These are phyloP conservation scores for Leptocoma aspasia DNA, from an alignment of 2,113 vertebrate species.

Conservation along the genomic window DNA sequence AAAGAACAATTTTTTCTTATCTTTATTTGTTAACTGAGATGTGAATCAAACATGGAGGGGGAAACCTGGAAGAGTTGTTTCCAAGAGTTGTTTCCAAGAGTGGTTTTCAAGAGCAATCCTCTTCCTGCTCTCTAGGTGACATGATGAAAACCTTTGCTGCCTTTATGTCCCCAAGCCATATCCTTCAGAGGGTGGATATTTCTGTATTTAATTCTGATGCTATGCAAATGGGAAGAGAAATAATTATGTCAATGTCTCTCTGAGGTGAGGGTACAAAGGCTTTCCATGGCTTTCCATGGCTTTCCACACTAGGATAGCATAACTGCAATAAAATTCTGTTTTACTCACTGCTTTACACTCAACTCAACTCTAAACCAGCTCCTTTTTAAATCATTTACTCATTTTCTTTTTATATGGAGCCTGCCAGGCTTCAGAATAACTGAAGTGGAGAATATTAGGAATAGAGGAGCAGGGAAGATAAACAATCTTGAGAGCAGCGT, in stretches of 20 bases:
- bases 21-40: not conserved
- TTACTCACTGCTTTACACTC: not conserved
- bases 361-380: not conserved
- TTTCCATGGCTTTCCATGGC: not conserved
- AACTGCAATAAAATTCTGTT: not conserved
- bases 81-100: not conserved
- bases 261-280: not conserved
- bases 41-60: not conserved
- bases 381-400: not conserved
- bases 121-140: not conserved
- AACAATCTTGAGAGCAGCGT: not conserved
- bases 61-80: not conserved
- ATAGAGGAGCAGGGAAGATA: not conserved
- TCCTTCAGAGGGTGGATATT: not conserved
- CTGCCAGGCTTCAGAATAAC: not conserved
- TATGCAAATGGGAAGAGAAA: not conserved
- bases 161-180: not conserved
- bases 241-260: rapidly evolving
- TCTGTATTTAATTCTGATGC: not conserved
- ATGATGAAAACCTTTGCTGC: rapidly evolving
- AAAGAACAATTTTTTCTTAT: not conserved
- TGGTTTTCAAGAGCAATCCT: not conserved
- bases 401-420: not conserved
- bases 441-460: not conserved
- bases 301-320: not conserved